These are phyloP conservation scores for Felis catus DNA, from an alignment of 2,113 vertebrate genomes.

Conservation along the genomic window F.catus_Fca126_mat1.0 CM031414.1:125007001-125007500, in stretches of 20 bases:
- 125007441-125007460: too few relatives aligned
- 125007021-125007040: background rate
- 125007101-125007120: background rate
- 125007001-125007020: background rate
- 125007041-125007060: background rate
- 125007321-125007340: background rate
- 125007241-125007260: accelerated
- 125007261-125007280: background rate
- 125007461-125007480: too few relatives aligned
- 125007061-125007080: background rate
- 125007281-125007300: background rate
- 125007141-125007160: background rate
- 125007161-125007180: background rate
- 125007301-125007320: background rate
- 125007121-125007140: background rate
- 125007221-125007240: background rate
- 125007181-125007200: background rate
- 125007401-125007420: background rate
- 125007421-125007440: background rate
- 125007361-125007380: too few relatives aligned
- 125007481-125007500: too few relatives aligned
- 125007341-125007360: accelerated
- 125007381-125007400: background rate
- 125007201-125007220: background rate
- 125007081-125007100: background rate